Evolutionary conservation across 2,797 vertebrate species (phyloP), one percentile per base, ranked within the genome.

Genomic region (Eutrigla gurnardus): DNA sequence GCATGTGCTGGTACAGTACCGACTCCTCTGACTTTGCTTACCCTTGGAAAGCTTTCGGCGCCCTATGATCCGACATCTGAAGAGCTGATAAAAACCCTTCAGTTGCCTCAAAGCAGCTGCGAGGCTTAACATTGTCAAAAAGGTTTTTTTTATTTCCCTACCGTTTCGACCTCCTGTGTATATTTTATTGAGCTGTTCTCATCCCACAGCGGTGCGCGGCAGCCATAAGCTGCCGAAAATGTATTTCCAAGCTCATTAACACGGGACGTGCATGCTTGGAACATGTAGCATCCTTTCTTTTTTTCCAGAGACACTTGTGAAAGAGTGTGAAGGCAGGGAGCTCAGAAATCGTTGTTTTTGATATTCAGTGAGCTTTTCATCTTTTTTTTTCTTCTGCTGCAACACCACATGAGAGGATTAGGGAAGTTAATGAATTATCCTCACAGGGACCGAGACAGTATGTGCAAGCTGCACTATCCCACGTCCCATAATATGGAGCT

Each of bases 121-220:
- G 61, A 79, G 94, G 95, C 93, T 96, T 96, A 96, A 95, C 94
- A 90, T 95, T 96, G 95, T 96, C 95, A 96, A 95, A 96, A 96
- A 95, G 95, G 91, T 85, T 40, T 91, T 93, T 25, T 94, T 94
- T 93, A 93, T 94, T 94, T 92, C 92, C 91, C 92, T 87, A 89
- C 89, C 88, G 85, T 92, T 93, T 95, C 93, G 92, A 95, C 95
- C 95, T 95, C 94, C 93, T 93, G 93, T 95, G 95, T 95, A 95
- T 95, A 95, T 95, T 95, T 95, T 95, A 95, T 96, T 95, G 95
- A 96, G 93, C 95, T 87, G 91, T 83, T 95, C 94, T 95, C 93
- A 95, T 95, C 95, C 94, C 91, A 90, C 87, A 76, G 92, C 80
- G 82, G 83, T 73, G 86, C 65, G 32, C 84, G 12, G 81, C 88